A percentile compares a stretch with the other conserved stretches of the same genome.
Conservation (phyloP, 2,797 vertebrate genomes). For the Ptychadena robeensis region DNA sequence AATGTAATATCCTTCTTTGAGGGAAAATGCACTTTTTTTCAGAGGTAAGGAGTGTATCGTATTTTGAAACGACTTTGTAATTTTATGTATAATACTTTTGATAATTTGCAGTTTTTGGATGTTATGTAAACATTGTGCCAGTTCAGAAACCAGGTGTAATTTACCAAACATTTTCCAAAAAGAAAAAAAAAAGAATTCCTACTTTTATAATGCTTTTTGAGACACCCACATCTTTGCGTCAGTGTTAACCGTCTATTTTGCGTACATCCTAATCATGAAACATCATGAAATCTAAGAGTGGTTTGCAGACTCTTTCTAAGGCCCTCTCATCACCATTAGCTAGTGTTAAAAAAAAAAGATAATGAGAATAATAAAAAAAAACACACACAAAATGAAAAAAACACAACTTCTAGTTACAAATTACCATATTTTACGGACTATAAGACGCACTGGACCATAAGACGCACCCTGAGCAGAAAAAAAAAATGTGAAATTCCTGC, state of each 20-base stretch:
- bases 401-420: no score
- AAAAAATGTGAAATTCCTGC: no score
- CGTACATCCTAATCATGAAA: slow-evolving; percentile 51
- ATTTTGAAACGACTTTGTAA: slow-evolving; percentile 97
- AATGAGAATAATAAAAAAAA: no score
- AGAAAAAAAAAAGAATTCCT: slow-evolving; percentile 83
- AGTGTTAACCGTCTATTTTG: slow-evolving; percentile 34
- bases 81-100: slow-evolving; percentile 95
- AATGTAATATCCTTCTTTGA: slow-evolving; percentile 73
- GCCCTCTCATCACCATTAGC: slow-evolving; percentile 17
- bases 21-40: slow-evolving; percentile 81
- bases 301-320: slow-evolving; percentile 36
- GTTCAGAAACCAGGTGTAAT: slow-evolving; percentile 88
- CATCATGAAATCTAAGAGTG: slow-evolving; percentile 35
- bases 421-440: no score
- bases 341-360: slow-evolving; percentile 17
- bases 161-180: slow-evolving; percentile 81
- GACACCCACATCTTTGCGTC: slow-evolving; percentile 44
- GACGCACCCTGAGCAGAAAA: no score
- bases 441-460: no score
- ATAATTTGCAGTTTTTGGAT: slow-evolving; percentile 98
- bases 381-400: no score
- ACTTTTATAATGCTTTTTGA: slow-evolving; percentile 89
- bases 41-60: slow-evolving; percentile 88
- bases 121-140: slow-evolving; percentile 93